Base-by-base conservation (phyloP, 2,888 invertebrate genomes). In the Tridacna gigas region DNA sequence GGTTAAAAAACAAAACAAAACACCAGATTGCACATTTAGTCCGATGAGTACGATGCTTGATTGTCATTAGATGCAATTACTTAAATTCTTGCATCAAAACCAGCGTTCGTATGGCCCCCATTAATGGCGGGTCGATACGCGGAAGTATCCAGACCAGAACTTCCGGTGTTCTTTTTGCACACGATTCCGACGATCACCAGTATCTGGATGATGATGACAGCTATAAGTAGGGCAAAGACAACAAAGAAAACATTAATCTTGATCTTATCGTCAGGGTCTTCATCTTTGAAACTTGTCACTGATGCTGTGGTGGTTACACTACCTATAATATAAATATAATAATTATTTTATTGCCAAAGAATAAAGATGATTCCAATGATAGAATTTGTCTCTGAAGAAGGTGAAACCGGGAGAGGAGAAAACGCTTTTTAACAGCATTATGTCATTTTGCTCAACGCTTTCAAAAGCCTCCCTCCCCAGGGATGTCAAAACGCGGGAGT, bases 151-250 rank as follows among this genome's bases (percentile, higher is more conserved):
- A 3, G 2, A 18, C 22, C n/a, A 37, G 37, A 7, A 37, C 37
- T 37, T n/a, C 25, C 63, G 28, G 5, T 28, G 9, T 47, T 18
- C 28, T 22, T 69, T 13, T 47, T 56, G 61, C 74, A 74, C 20
- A 28, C 22, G 74, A 74, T 74, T n/a, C 60, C 60, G n/a, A 74
- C 22, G n/a, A 74, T 61, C 20, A 74, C 18, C 5, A 74, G 37
- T 20, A 74, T 22, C 37, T 61, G 74, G 15, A 74, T 26, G 18
- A 22, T 20, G 28, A 74, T 47, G 11, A 74, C 13, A 20, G 22
- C 60, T 13, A 74, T n/a, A 12, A 74, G 74, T 28, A 61, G 0
- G 1, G 28, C 74, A 47, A 74, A 61, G 20, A 61, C 74, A 7
- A 74, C 61, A 60, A 60, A 74, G 56, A 74, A 74, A 18, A 61